Evolutionary conservation across 37 sponge, comb jelly and placozoan species (phyloP), one percentile per base, ranked within the genome.

Genomic region (Hexactinellida sp.): DNA sequence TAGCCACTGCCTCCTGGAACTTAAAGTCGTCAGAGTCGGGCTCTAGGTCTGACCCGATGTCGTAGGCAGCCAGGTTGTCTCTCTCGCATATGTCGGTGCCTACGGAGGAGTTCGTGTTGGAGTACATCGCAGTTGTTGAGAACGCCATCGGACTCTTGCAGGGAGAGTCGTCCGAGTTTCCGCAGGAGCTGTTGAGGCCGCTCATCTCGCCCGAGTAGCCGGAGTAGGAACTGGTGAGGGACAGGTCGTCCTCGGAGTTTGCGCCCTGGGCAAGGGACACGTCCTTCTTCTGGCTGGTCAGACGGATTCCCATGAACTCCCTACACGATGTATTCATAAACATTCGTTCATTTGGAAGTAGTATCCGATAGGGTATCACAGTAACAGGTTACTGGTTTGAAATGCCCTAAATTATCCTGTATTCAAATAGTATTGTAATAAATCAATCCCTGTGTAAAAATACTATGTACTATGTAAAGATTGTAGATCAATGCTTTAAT

Each of bases 1-100:
- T 82, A 21, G 92, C 82, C 23, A 90, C 88, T 23, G 94, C 94
- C 51, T 94, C 92, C 38, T 94, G 94, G 86, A 94, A 94, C 39
- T 86, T 54, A 87, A 90, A 94, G 71, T 94, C 92, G 0, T 82
- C 52, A 28, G 84, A 84, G 37, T 86, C 92, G 0, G 88, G 92
- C 3, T 84, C 85, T 0, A 94, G 88, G 38, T 92, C 92, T 21
- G 51, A 54, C 37, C 91, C 94, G n/a, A 93, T 54, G 1, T 63
- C 85, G 23, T 89, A 83, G 19, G 76, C 25, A 63, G 76, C 30
- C 3, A 63, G 76, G 34, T 63, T 63, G 30, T 63, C 76, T 63
- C 76, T 63, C 76, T 63, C 76, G 19, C 3, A 21, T 1, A 63
- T 23, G 34, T 63, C 76, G 3, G 76, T 63, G 5, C 76, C 76